Conservation (phyloP, 2,113 vertebrate species). For the Nannobrachium achirus region DNA sequence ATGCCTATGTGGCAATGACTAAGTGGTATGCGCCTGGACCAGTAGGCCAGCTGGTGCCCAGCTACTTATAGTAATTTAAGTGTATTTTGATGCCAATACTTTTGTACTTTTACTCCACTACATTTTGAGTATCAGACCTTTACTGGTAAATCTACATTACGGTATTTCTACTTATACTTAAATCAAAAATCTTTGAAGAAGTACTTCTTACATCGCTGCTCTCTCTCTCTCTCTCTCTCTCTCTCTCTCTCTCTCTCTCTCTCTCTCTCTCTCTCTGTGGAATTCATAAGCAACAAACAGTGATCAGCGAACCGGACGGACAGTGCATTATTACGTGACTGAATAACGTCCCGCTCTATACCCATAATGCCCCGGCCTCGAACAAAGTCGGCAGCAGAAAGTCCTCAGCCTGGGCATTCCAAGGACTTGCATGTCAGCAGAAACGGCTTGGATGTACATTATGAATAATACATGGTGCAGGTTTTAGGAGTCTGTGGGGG, state of each 20-base stretch:
- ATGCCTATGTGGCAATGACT: no score
- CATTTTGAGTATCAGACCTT: no score
- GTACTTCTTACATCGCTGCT: no score
- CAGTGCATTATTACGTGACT: conserved; percentile 44
- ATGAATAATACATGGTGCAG: conserved; percentile 66
- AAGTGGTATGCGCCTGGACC: no score
- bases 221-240: neutral
- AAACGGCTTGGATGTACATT: conserved; percentile 28
- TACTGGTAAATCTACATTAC: no score
- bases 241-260: neutral
- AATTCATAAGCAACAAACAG: conserved; percentile 31
- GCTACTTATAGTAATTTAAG: no score
- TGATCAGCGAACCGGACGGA: conserved; percentile 34
- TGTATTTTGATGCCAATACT: no score
- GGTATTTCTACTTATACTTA: no score
- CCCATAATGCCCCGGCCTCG: conserved; percentile 48
- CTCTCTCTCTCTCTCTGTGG: conserved; percentile 3
- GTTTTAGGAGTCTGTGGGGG: conserved; percentile 45
- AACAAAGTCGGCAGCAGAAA: conserved; percentile 50
- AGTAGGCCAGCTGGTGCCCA: no score
- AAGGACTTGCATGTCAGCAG: conserved; percentile 65
- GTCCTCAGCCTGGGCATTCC: conserved; percentile 44
- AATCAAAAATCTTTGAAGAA: no score
- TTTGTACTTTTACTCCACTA: no score
- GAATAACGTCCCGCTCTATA: conserved; percentile 51